A percentile compares a stretch with the other conserved stretches of the same genome.
phyloP scores from a whole-genome alignment of 2,113 vertebrate genomes.

The Ammodytes marinus region DNA sequence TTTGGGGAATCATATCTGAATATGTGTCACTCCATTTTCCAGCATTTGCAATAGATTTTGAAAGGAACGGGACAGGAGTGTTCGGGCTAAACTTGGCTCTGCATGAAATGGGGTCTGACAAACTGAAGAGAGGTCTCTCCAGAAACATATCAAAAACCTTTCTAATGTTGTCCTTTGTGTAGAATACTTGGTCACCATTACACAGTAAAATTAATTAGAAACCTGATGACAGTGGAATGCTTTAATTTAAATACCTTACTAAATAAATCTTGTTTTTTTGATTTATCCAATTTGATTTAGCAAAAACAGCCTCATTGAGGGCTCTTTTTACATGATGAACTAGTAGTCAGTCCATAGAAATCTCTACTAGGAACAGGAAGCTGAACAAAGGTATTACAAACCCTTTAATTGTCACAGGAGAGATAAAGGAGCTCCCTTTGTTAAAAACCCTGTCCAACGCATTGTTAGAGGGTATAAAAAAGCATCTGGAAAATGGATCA shows the following conservation, averaged over 20 bases:
- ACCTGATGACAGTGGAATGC: background rate
- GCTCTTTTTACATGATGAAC: background rate
- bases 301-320: background rate
- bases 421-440: background rate
- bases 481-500: constrained; percentile 57
- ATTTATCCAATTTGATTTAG: background rate
- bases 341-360: background rate
- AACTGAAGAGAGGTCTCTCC: constrained; percentile 5
- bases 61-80: constrained; percentile 4
- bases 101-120: background rate
- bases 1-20: constrained; percentile 62
- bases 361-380: background rate
- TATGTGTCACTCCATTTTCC: constrained; percentile 60
- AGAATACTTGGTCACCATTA: background rate
- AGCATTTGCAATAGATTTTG: constrained; percentile 30
- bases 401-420: background rate
- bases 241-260: background rate
- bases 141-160: background rate
- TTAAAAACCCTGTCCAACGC: constrained; percentile 8
- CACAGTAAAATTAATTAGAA: background rate
- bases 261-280: background rate
- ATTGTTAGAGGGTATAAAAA: background rate
- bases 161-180: constrained; percentile 1
- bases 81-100: background rate
- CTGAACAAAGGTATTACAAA: constrained; percentile 2